A percentile compares a stretch with the other conserved stretches of the same genome.
phyloP scores from a whole-genome alignment of 2,797 vertebrate genomes.

The Chloroceryle amazona region DNA sequence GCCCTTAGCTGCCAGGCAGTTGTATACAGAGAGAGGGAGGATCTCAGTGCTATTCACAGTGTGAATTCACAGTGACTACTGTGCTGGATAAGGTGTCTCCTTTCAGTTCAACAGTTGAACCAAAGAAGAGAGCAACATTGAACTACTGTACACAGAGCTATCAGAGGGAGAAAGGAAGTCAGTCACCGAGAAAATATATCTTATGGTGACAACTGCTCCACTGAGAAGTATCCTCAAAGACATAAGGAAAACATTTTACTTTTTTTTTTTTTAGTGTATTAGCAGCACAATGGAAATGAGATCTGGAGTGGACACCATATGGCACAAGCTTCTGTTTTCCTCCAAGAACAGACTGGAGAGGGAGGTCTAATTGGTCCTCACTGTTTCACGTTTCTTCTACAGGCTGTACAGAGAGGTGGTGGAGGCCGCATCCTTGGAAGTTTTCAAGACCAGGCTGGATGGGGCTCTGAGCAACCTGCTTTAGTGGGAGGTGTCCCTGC shows the following conservation, averaged over 20 bases:
- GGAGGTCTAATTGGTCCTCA: neutral
- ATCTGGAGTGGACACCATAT: neutral
- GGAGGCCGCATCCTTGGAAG: too few species aligned
- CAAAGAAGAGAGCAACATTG: neutral
- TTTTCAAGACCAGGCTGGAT: too few species aligned
- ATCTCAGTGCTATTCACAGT: neutral
- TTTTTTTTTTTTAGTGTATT: neutral
- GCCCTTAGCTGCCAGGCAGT: neutral
- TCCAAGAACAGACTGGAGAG: neutral
- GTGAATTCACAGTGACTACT: neutral
- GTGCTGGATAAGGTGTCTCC: neutral
- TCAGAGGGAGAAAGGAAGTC: neutral
- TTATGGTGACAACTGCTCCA: neutral
- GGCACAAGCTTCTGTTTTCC: neutral
- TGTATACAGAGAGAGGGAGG: neutral
- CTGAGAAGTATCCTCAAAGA: neutral
- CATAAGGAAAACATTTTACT: neutral
- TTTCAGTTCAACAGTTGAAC: neutral
- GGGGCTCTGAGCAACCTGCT: too few species aligned
- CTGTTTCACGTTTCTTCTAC: neutral
- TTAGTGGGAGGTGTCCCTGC: too few species aligned
- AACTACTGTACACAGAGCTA: neutral
- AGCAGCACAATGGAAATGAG: neutral
- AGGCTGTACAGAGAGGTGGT: too few species aligned
- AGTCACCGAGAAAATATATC: neutral